Evolutionary conservation across 1,140 invertebrate genomes (phyloP), one percentile per base, ranked within the genome.

Genomic region (Aphelenchoides fujianensis): DNA sequence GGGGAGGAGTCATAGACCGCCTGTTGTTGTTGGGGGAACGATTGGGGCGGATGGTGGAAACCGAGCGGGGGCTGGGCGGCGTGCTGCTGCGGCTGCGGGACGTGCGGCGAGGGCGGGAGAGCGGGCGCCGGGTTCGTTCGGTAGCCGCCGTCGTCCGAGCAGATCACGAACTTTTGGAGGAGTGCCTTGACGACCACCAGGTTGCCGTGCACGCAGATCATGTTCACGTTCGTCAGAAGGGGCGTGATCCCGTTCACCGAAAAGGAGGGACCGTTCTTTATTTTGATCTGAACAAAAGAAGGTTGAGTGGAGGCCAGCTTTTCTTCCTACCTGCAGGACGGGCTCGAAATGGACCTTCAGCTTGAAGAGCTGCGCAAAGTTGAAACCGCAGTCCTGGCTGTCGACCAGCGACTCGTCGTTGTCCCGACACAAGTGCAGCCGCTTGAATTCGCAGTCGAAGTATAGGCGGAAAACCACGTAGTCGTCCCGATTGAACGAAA

Each of bases 191-290:
- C 19, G 12, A 59, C 23, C 5, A 59, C 55, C 5, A 59, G 27
- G 23, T 59, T 59, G 28, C 55, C 55, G 23, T 59, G 55, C 28
- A 59, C 19, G 55, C 55, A 59, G 34, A 59, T 59, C 55, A 59
- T 30, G 23, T 59, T 59, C 5, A 59, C 55, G 34, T 59, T 59
- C 5, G 28, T 5, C 23, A 59, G 34, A 7, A 30, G 5, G 23
- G 12, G 12, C 12, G 55, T 59, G 7, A 59, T 19, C 5, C 19
- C 19, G 55, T 23, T 19, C 28, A 59, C 23, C 55, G 55, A 59
- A 59, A 59, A 59, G 5, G 19, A 27, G 7, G 55, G 55, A 7
- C 55, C 55, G 19, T 59, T 59, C 23, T 59, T 59, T 5, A 59
- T 59, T 59, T 59, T 59, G 19, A 59, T 59, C 55, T 59, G 34